phyloP scores from a whole-genome alignment of 2,797 vertebrate species.

The Garrulus glandarius region DNA sequence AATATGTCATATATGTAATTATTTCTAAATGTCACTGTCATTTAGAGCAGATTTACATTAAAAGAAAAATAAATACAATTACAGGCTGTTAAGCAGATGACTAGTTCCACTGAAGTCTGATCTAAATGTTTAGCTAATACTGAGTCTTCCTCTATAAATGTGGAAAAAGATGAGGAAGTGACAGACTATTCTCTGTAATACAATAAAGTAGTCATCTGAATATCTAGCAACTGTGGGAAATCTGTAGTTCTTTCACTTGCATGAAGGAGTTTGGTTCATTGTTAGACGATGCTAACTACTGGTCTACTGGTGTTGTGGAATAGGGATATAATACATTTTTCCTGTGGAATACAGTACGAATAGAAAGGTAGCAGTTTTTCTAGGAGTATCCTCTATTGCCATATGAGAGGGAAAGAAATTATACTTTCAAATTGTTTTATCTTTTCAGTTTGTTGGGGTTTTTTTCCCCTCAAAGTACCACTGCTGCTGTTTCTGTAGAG shows the following conservation, averaged over 20 bases:
- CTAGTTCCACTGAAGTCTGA: neutral
- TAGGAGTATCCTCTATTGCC: neutral
- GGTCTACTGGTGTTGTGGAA: neutral
- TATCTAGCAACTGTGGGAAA: neutral
- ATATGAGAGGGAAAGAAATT: neutral
- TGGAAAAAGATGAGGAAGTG: neutral
- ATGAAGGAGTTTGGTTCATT: neutral
- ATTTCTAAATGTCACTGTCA: neutral
- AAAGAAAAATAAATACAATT: neutral
- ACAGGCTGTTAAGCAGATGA: neutral
- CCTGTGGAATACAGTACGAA: neutral
- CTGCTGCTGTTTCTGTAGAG: neutral
- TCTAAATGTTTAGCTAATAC: neutral
- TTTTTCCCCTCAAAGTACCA: neutral
- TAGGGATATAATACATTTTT: neutral
- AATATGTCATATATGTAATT: neutral
- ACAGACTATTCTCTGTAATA: neutral
- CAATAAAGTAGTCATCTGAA: neutral
- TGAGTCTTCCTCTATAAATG: neutral
- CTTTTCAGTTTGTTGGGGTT: neutral
- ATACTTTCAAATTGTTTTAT: neutral
- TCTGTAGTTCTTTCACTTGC: neutral
- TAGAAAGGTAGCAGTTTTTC: neutral
- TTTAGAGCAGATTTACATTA: neutral
- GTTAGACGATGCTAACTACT: neutral